Conservation (phyloP, 2,113 vertebrate species). For the Leptocoma aspasia region DNA sequence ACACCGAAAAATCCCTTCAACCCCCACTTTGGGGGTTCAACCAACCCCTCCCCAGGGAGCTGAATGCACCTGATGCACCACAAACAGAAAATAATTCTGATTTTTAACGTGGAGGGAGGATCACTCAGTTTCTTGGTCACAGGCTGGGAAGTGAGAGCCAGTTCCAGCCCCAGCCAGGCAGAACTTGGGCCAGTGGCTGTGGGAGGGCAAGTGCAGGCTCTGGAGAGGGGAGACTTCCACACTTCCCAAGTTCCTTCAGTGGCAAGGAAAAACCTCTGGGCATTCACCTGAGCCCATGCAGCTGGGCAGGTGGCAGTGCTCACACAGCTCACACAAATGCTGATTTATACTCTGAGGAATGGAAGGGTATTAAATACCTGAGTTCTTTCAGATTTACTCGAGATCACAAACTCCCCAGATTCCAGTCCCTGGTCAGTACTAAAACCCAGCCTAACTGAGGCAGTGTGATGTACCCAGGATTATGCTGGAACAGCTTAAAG, state of each 20-base stretch:
- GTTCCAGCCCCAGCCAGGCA: neutral
- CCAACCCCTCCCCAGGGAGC: neutral
- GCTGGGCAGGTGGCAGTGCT: neutral
- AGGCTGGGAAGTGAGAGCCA: neutral
- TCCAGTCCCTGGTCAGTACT: neutral
- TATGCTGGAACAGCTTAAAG: neutral
- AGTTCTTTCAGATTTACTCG: neutral
- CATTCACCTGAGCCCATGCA: accelerated
- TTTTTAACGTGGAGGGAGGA: neutral
- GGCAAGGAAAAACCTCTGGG: neutral
- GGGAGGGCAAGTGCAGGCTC: neutral
- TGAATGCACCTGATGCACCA: neutral
- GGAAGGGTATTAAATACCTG: neutral
- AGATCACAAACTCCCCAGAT: neutral
- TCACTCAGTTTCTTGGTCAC: neutral
- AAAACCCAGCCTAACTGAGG: neutral
- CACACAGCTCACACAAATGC: neutral
- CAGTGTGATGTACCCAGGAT: neutral
- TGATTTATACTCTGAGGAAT: neutral
- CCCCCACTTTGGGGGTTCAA: neutral
- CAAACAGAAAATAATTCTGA: accelerated
- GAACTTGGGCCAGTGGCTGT: neutral
- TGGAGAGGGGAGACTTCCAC: too few species aligned
- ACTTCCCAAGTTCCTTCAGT: neutral
- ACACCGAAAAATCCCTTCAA: neutral